Evolutionary conservation across 2,888 invertebrate genomes (phyloP).

Genomic region (Coenonympha arcania): DNA sequence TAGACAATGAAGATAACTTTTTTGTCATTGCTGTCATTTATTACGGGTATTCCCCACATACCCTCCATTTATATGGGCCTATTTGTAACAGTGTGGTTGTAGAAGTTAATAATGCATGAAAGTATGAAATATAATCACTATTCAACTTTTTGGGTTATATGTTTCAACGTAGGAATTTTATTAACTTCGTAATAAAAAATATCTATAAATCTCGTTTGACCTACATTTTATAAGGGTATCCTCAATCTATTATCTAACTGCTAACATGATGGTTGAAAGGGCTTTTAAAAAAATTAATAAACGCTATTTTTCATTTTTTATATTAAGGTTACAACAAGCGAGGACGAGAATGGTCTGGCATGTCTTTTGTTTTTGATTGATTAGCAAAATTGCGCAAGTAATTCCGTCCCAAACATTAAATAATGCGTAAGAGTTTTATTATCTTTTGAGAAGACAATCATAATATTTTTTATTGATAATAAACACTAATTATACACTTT

Average conservation of each 20-base stretch:
- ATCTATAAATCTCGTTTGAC: neutral
- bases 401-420: neutral
- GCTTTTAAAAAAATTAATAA: slow-evolving; percentile 1
- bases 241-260: neutral
- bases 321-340: neutral
- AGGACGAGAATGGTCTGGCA: neutral
- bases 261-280: neutral
- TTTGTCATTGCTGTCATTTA: too few relatives aligned
- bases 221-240: neutral
- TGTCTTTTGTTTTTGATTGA: slow-evolving; percentile 9
- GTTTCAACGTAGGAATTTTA: too few relatives aligned
- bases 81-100: too few relatives aligned
- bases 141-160: too few relatives aligned
- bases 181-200: too few relatives aligned
- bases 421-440: neutral
- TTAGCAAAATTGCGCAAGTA: slow-evolving; percentile 6
- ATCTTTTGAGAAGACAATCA: neutral
- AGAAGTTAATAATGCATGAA: too few relatives aligned
- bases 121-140: too few relatives aligned
- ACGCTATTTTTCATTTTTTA: slow-evolving; percentile 8
- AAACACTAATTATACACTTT: neutral
- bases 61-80: too few relatives aligned
- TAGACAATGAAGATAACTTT: too few relatives aligned
- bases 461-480: neutral
- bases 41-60: too few relatives aligned